Percentiles rank a stretch among this genome's conserved stretches.
phyloP scores from a whole-genome alignment of 2,888 invertebrate genomes.

The Thelaira solivaga region DNA sequence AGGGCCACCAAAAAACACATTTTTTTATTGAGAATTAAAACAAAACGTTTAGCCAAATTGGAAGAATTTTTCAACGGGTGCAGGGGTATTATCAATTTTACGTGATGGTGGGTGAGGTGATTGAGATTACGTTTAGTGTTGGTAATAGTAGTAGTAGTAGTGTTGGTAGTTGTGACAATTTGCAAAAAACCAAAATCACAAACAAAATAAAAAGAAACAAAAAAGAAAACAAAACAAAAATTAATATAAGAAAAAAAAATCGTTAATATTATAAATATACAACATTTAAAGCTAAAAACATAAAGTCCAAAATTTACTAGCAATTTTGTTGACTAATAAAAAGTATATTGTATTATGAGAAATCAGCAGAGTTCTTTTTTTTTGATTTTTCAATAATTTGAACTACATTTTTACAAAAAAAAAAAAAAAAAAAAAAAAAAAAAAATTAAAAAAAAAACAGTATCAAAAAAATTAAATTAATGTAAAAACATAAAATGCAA shows the following conservation, averaged over 20 bases:
- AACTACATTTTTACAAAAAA: conserved; percentile 45
- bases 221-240: conserved; percentile 34
- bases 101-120: conserved; percentile 47
- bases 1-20: conserved; percentile 58
- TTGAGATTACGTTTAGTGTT: conserved; percentile 57
- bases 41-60: conserved; percentile 60
- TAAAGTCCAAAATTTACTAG: conserved; percentile 41
- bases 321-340: conserved; percentile 48
- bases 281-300: conserved; percentile 57
- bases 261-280: conserved; percentile 33
- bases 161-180: conserved; percentile 63
- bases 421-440: conserved; percentile 12
- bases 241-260: conserved; percentile 48
- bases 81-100: conserved; percentile 55
- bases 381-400: conserved; percentile 32
- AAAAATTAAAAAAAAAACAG: background rate
- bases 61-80: conserved; percentile 60
- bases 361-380: conserved; percentile 25
- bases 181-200: conserved; percentile 63
- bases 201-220: conserved; percentile 61
- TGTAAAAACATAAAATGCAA: conserved; percentile 32
- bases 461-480: conserved; percentile 5
- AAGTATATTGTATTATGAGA: conserved; percentile 23
- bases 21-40: conserved; percentile 54
- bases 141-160: conserved; percentile 59